These are phyloP conservation scores for Halocynthia roretzi DNA, from an alignment of 23 tunicate species.

Conservation along the genomic window DNA sequence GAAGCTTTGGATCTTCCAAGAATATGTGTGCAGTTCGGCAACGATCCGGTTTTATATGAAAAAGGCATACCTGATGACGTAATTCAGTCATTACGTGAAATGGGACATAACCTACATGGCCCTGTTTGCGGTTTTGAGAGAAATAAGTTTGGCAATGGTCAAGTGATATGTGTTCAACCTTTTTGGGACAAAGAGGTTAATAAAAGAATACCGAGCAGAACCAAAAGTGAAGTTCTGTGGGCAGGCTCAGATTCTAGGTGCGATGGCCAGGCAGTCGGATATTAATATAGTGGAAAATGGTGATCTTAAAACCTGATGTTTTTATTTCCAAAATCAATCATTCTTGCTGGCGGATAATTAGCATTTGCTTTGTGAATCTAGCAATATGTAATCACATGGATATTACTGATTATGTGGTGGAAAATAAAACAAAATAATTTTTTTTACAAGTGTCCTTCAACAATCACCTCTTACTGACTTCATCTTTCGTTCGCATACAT, in stretches of 20 bases:
- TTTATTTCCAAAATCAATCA: too few relatives aligned
- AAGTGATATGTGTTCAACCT: constrained; percentile 36
- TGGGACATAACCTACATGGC: constrained; percentile 45
- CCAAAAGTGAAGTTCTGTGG: constrained; percentile 21
- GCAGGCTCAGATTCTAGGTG: constrained; percentile 74
- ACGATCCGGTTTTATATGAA: constrained; percentile 41
- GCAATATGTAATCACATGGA: too few relatives aligned
- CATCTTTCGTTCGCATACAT: too few relatives aligned
- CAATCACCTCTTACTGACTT: too few relatives aligned
- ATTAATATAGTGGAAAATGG: constrained; percentile 2
- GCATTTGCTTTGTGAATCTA: too few relatives aligned
- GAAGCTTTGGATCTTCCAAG: constrained; percentile 84
- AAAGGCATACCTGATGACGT: constrained; percentile 37
- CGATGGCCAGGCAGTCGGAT: constrained; percentile 71
- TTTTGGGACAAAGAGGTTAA: constrained; percentile 37
- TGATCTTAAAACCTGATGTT: too few relatives aligned
- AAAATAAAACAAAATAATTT: too few relatives aligned
- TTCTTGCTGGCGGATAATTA: too few relatives aligned
- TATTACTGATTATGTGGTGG: too few relatives aligned
- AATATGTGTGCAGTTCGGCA: constrained; percentile 45
- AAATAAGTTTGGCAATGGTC: constrained; percentile 55
- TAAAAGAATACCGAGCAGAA: not conserved
- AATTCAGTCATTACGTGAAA: not conserved
- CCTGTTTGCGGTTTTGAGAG: constrained; percentile 38
- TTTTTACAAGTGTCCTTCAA: too few relatives aligned